A percentile compares a stretch with the other conserved stretches of the same genome.
Evolutionary conservation across 2,113 vertebrate species (phyloP).

Genomic region (Anhinga rufa): DNA sequence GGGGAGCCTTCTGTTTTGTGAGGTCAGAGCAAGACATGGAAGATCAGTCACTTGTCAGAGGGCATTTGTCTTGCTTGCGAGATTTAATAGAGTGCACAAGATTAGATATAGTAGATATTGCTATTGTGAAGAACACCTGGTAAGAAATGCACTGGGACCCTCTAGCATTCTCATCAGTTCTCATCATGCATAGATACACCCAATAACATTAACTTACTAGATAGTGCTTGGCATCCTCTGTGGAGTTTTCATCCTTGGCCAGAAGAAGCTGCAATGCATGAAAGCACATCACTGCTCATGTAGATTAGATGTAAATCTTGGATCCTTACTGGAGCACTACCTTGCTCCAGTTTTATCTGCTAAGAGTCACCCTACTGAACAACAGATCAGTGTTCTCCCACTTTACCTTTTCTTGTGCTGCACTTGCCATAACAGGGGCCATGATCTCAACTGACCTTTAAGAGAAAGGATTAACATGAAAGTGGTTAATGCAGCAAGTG

Average conservation of each 20-base stretch:
- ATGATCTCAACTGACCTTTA: neutral
- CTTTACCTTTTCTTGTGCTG: neutral
- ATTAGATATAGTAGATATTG: neutral
- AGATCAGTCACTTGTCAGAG: slow-evolving; percentile 14
- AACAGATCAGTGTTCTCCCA: neutral
- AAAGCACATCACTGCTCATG: neutral
- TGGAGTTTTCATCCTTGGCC: neutral
- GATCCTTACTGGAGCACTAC: neutral
- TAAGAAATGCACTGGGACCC: fast-evolving
- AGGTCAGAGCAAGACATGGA: neutral
- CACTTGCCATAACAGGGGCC: neutral
- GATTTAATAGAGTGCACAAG: slow-evolving; percentile 30
- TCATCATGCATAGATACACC: fast-evolving
- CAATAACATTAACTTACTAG: neutral
- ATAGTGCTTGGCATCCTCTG: neutral
- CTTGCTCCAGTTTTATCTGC: neutral
- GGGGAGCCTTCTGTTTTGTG: slow-evolving; percentile 8
- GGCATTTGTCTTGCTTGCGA: slow-evolving; percentile 12
- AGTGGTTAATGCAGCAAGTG: neutral
- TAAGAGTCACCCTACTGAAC: neutral
- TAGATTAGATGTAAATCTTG: neutral
- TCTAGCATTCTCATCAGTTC: neutral
- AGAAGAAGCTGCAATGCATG: neutral
- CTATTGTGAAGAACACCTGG: neutral
- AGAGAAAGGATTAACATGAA: neutral